Base-by-base conservation (phyloP, 2,888 invertebrate species). In the Pheosia tremula region DNA sequence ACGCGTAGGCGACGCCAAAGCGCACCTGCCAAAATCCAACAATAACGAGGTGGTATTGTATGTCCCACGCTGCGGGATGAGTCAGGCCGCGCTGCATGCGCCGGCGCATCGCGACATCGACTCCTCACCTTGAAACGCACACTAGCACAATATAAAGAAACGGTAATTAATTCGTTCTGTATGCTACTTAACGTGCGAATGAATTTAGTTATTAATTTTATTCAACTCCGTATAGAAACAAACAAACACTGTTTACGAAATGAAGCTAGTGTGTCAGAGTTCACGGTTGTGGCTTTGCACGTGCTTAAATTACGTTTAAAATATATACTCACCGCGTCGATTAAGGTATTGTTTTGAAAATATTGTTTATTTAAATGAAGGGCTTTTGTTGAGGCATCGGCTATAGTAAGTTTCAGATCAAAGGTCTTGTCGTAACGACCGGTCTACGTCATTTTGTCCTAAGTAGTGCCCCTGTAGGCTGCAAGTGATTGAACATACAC, bases 41-140 rank as follows among this genome's bases (percentile, higher is more conserved):
- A 76, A 71, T 77, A 66, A 41, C 7, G 37, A 13, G 68, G 62
- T 71, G 68, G 63, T 61, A 68, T 72, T 71, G 69, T 67, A 56
- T 41, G 60, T 60, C 76, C 78, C 75, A 76, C 73, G 61, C 52
- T 36, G 52, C 53, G 54, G 59, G 69, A 73, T 76, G 77, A 78
- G 71, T 78, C 78, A 76, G 67, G 61, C 24, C 5, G 37, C 24
- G 58, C 57, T 41, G 58, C 58, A 57, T 58, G 56, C 57, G 56
- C 62, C 59, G 41, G 47, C 64, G 57, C 63, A 54, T 37, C 49
- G 54, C 58, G 58, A 68, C 60, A 72, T 68, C 61, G 65, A 67
- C 64, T 58, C 59, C 67, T 77, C 60, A 73, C 78, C 77, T 78
- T 78, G 78, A 64, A 75, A 78, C 68, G 75, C 63, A 75, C 71